Percentiles rank a stretch among this genome's conserved stretches.
phyloP scores from a whole-genome alignment of 2,797 vertebrate genomes.

The Glyptemys insculpta region DNA sequence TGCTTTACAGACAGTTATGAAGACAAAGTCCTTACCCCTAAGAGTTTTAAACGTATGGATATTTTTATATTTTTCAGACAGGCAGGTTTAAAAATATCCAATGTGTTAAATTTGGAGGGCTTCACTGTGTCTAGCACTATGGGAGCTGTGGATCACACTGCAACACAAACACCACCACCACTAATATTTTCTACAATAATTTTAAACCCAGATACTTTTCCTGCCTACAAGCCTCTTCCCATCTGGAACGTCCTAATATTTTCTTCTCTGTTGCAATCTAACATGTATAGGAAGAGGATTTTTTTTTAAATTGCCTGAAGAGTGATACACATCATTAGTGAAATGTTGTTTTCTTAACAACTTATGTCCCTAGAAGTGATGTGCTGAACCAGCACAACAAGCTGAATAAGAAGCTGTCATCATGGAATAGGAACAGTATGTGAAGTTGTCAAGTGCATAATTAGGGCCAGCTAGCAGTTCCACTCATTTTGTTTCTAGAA shows the following conservation, averaged over 20 bases:
- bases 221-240: neutral
- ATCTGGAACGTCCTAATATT: neutral
- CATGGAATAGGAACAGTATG: slow-evolving; percentile 1
- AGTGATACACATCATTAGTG: neutral
- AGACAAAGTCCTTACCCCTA: neutral
- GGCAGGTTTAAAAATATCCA: neutral
- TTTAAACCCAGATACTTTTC: slow-evolving; percentile 8
- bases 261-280: slow-evolving; percentile 21
- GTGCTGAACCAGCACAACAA: slow-evolving; percentile 26
- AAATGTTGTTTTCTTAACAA: slow-evolving; percentile 21
- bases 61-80: neutral
- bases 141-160: neutral
- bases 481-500: neutral
- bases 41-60: too few relatives aligned
- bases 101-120: neutral
- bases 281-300: slow-evolving; percentile 32
- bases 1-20: neutral
- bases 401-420: slow-evolving; percentile 34
- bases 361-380: slow-evolving; percentile 7
- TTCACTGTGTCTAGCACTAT: neutral
- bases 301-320: slow-evolving; percentile 10
- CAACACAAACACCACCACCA: slow-evolving; percentile 27
- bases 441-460: slow-evolving; percentile 43
- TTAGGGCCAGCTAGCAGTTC: neutral
- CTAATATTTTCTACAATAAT: slow-evolving; percentile 8